phyloP scores from a whole-genome alignment of 1,140 invertebrate genomes.

The Drosophila kikkawai region DNA sequence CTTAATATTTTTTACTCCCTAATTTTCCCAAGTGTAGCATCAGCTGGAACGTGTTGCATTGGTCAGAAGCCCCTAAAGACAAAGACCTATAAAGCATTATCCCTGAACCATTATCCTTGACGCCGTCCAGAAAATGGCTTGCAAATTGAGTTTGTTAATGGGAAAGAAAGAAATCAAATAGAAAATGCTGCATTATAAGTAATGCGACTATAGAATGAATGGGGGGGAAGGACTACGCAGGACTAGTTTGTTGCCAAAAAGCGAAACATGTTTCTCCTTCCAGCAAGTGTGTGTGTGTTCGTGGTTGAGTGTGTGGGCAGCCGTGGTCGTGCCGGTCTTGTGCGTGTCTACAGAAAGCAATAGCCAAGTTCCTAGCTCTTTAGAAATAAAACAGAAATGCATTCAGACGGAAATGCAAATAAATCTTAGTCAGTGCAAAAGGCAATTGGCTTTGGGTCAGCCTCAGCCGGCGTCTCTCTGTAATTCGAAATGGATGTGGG shows the following conservation, averaged over 20 bases:
- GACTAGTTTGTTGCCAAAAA: slow-evolving; percentile 65
- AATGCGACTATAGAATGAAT: slow-evolving; percentile 16
- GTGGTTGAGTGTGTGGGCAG: slow-evolving; percentile 8
- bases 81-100: slow-evolving; percentile 61
- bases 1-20: not conserved
- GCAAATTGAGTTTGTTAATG: slow-evolving; percentile 77
- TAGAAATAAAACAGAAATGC: slow-evolving; percentile 72
- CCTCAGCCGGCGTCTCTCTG: slow-evolving; percentile 35
- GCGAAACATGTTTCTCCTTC: slow-evolving; percentile 41
- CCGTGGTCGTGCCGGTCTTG: slow-evolving; percentile 17
- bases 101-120: slow-evolving; percentile 65
- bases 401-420: slow-evolving; percentile 78
- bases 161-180: slow-evolving; percentile 49
- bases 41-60: slow-evolving; percentile 66
- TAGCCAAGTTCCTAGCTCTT: slow-evolving; percentile 30
- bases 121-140: slow-evolving; percentile 60
- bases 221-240: slow-evolving; percentile 20
- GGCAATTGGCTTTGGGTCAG: slow-evolving; percentile 76
- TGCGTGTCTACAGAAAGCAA: slow-evolving; percentile 51
- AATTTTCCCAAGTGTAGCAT: slow-evolving; percentile 21
- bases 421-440: slow-evolving; percentile 75
- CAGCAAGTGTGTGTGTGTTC: not conserved
- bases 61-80: slow-evolving; percentile 57
- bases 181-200: slow-evolving; percentile 60
- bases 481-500: slow-evolving; percentile 49